phyloP scores from a whole-genome alignment of 2,888 invertebrate species.

The Melieria omissa region DNA sequence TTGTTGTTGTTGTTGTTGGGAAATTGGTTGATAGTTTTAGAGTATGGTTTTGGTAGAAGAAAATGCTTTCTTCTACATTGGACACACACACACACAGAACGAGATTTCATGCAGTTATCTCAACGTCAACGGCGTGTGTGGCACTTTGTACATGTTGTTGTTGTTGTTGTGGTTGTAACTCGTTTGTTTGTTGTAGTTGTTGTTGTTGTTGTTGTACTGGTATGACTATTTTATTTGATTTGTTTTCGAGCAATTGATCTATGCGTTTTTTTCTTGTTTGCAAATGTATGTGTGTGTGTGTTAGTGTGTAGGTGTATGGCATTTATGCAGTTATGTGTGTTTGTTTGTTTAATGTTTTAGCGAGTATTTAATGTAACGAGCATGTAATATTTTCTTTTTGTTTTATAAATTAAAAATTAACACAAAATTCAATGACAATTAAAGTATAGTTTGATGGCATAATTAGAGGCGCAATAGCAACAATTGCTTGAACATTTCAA shows the following conservation, averaged over 20 bases:
- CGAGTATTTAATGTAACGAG: conserved; percentile 33
- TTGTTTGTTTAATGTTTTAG: conserved; percentile 41
- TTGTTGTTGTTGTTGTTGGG: conserved; percentile 37
- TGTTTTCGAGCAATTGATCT: conserved; percentile 25
- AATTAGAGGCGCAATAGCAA: conserved; percentile 30
- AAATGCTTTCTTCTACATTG: too few relatives aligned
- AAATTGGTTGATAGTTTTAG: too few relatives aligned
- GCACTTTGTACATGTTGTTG: conserved; percentile 19
- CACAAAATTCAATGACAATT: conserved; percentile 1
- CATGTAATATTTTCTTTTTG: conserved; percentile 1
- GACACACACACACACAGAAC: too few relatives aligned
- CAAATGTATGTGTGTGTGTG: background rate
- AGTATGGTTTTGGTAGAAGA: too few relatives aligned
- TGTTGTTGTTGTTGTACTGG: conserved; percentile 29
- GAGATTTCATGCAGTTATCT: conserved; percentile 34
- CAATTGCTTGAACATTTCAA: background rate
- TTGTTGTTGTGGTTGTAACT: conserved; percentile 30
- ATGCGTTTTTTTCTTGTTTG: conserved; percentile 29
- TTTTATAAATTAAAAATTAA: too few relatives aligned
- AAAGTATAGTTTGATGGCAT: conserved; percentile 25
- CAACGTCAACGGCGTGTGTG: conserved; percentile 21
- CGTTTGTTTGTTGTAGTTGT: conserved; percentile 29
- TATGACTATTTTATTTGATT: background rate
- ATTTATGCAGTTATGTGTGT: background rate
- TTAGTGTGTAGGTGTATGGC: conserved; percentile 15